Evolutionary conservation across 1,140 invertebrate genomes (phyloP), one percentile per base, ranked within the genome.

Genomic region (Dreissena rostriformis): DNA sequence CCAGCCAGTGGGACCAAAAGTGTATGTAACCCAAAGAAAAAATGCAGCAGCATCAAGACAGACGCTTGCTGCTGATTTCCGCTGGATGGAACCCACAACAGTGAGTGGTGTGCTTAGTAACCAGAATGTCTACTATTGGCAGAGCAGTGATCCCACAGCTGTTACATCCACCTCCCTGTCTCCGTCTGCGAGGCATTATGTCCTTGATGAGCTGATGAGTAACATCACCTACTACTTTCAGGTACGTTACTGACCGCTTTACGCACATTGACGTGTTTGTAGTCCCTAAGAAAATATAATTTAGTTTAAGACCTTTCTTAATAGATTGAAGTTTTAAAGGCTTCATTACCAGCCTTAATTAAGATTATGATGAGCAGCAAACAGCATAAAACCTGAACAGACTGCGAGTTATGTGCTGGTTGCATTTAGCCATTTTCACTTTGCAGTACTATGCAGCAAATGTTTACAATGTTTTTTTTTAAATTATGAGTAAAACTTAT

Each of bases 71-170:
- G 93, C 92, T 11, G 91, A 94, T 82, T 93, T 95, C 63, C 95
- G 97, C 39, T 99, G 98, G 98, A 95, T 96, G 89, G 90, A 94
- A 0, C 97, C 97, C 0, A 86, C 94, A 70, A 94, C 95, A 71
- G 93, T 95, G 0, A 97, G 97, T 91, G 97, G 97, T 10, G 89
- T 96, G 2, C 95, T 98, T 26, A 94, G 94, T 85, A 96, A 95
- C 0, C 98, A 97, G 93, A 95, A 95, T 81, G 95, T 97, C 0
- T 94, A 95, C 49, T 97, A 90, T 82, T 90, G 89, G 88, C 81
- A 78, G 14, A 83, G 84, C 29, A 61, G 67, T 61, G 73, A 77
- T n/a, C 53, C 65, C 6, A 66, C 68, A 4, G 39, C 82, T 17
- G 78, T 53, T 8, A 86, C 85, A 19, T 57, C 67, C 12, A 81